Evolutionary conservation across 2,797 vertebrate species (phyloP), one percentile per base, ranked within the genome.

Genomic region (Onychomys arenicola): DNA sequence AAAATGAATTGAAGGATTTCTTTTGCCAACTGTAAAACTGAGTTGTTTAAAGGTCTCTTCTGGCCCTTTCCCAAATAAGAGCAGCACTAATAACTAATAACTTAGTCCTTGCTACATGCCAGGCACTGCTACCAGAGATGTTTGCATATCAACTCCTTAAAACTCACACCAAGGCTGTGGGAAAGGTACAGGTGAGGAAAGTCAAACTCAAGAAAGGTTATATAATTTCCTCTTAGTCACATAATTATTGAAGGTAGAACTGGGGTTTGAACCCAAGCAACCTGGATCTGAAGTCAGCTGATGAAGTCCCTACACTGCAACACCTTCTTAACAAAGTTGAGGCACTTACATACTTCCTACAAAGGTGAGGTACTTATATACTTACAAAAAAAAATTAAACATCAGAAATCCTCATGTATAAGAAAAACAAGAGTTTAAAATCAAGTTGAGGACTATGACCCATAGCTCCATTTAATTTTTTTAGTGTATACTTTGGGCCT

Each of bases 351-450:
- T 61, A 40, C 55, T 82, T 82, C 16, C 55, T 55, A 55, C 27
- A 9, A 83, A 96, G 1, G 49, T 17, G 37, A 76, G 52, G 25
- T 57, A 19, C 65, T 37, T 55, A 57, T 11, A 61, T 61, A 40
- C 80, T 82, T 82, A 59, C 12, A 78, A 93, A 57, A 4, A 4
- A 43, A 76, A 11, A 32, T 10, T 63, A 63, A 92, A 8, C 43
- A 75, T 55, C 14, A 9, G 25, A 90, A 71, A 92, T 65, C 2
- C 43, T 29, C 67, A 57, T 65, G 23, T 90, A 9, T 43, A 85
- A 89, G 67, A 86, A 75, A 34, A 21, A 65, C 65, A 95, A 52
- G 8, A 73, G 8, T 46, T 92, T 82, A 90, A 85, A 93, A 23
- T 84, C 16, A 83, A 82, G n/a, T 7, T 83, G 29, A 67, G 67